Conservation (phyloP, 2,888 invertebrate species). For the Metopia argyrocephala region DNA sequence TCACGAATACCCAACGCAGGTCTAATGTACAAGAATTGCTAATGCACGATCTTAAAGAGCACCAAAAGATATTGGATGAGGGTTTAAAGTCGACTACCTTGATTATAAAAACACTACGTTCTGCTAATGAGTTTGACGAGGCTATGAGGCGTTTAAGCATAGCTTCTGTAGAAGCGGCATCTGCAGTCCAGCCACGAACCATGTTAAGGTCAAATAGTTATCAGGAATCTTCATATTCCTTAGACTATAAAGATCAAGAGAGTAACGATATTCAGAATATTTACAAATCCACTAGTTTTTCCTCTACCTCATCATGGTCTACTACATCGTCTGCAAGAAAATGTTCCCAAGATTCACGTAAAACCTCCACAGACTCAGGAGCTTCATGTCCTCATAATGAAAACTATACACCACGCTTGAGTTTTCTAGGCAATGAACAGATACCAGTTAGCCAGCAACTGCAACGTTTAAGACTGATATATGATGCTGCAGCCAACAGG, state of each 20-base stretch:
- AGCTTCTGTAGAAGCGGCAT: conserved; percentile 73
- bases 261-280: conserved; percentile 57
- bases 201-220: conserved; percentile 73
- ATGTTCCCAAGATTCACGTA: conserved; percentile 63
- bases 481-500: conserved; percentile 74
- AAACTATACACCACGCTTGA: conserved; percentile 75
- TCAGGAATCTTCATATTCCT: conserved; percentile 68
- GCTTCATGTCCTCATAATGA: conserved; percentile 66
- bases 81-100: conserved; percentile 78
- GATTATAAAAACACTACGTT: conserved; percentile 78
- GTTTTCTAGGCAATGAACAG: conserved; percentile 74
- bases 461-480: conserved; percentile 74
- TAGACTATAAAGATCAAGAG: conserved; percentile 25
- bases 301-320: conserved; percentile 57
- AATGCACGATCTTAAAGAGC: conserved; percentile 72
- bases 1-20: conserved; percentile 60
- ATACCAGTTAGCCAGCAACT: conserved; percentile 76
- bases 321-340: conserved; percentile 19
- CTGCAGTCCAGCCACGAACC: conserved; percentile 69
- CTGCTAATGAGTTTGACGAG: conserved; percentile 78
- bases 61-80: conserved; percentile 74
- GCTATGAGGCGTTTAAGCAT: conserved; percentile 77
- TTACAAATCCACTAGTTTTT: conserved; percentile 60
- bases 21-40: conserved; percentile 72
- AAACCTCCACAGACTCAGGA: conserved; percentile 66